These are phyloP conservation scores for Tapera naevia DNA, from an alignment of 2,797 vertebrate species.

Conservation along the genomic window DNA sequence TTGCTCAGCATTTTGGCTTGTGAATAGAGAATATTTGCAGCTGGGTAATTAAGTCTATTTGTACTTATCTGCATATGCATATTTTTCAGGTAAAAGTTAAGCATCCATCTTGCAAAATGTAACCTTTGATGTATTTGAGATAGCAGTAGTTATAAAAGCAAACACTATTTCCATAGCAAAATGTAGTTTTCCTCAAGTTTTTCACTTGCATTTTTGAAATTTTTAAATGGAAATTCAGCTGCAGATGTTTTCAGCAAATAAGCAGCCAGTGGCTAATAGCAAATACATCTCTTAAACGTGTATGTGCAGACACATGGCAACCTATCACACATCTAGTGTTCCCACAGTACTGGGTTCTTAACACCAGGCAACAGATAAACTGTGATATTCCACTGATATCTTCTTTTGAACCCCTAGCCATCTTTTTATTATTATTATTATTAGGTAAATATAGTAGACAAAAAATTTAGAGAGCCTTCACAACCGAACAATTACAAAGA, in stretches of 20 bases:
- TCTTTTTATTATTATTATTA: background rate
- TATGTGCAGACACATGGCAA: background rate
- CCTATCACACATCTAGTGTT: background rate
- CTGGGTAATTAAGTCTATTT: conserved; percentile 52
- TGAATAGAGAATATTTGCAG: conserved; percentile 33
- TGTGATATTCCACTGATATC: background rate
- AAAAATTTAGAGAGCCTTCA: background rate
- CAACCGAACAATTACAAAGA: background rate
- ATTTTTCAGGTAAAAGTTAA: conserved; percentile 42
- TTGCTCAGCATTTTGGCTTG: conserved; percentile 14
- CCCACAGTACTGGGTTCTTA: background rate
- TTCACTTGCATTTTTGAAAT: background rate
- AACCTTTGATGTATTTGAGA: background rate
- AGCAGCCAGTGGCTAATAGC: background rate
- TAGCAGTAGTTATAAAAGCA: background rate
- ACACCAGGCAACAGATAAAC: background rate
- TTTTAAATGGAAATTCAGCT: background rate
- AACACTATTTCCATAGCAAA: background rate
- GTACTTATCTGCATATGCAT: conserved; percentile 16
- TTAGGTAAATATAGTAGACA: background rate
- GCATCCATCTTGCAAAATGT: background rate
- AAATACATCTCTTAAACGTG: background rate
- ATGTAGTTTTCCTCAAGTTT: background rate
- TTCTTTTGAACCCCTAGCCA: background rate
- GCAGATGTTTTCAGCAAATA: background rate